Base-by-base conservation (phyloP, 2,888 invertebrate species). In the Amphipyra tragopoginis region DNA sequence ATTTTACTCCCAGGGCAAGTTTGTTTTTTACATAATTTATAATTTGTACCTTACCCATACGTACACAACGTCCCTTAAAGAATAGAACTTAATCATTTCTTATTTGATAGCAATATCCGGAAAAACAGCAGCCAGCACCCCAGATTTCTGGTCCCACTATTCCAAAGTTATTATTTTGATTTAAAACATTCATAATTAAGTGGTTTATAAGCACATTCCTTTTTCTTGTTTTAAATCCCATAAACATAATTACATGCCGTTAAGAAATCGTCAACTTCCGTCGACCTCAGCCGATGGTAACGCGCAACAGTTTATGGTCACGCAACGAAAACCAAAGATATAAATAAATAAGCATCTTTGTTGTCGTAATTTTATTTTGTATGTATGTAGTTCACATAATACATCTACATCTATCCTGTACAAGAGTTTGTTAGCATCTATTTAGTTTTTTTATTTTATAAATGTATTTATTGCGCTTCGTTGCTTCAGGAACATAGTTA, bases 261-360 rank as follows among this genome's bases (percentile, higher is more conserved):
- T 87, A 89, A 89, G 89, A 90, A 92, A 92, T 92, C 85, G 89
- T 89, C 84, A 80, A 88, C 90, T 91, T 93, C 93, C 93, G 90
- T 83, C 83, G 89, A 86, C 89, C 88, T 90, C 85, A 82, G 81
- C 64, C 82, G 82, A 82, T 79, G 79, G 76, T 81, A 79, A 83
- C 80, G 77, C 71, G 72, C 79, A 77, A 78, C 76, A 77, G 80
- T 81, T 85, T 82, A 83, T 81, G 81, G 86, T 88, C 89, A 90
- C 88, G 90, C 90, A 83, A 90, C 74, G 65, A 71, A 80, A 77
- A 58, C 68, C 70, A 79, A 72, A 66, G 70, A 69, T 70, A 71
- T 65, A 79, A 72, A 66, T 69, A 69, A 69, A 71, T 65, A 61
- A 72, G 21, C 50, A 52, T 73, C 63, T 51, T 65, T 40, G 61